A percentile compares a stretch with the other conserved stretches of the same genome.
Conservation (phyloP, 1,140 invertebrate genomes). For the Papilio glaucus region DNA sequence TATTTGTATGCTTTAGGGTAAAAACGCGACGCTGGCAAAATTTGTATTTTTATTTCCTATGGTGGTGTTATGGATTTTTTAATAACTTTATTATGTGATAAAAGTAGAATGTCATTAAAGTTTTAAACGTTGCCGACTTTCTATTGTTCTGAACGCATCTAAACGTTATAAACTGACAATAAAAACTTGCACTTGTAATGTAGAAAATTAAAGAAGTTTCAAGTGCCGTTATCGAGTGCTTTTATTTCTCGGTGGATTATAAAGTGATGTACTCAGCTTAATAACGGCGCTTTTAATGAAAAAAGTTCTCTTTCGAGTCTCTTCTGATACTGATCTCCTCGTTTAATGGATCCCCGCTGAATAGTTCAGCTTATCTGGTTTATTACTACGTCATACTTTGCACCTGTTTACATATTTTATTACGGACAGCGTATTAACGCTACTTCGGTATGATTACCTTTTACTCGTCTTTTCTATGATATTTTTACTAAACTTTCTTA, state of each 20-base stretch:
- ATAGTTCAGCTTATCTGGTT: background rate
- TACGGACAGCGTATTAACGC: background rate
- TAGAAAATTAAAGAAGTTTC: conserved; percentile 29
- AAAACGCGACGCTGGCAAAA: conserved; percentile 26
- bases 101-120: background rate
- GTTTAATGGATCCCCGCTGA: background rate
- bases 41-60: conserved; percentile 12
- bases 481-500: no score
- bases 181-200: conserved; percentile 24
- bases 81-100: background rate
- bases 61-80: background rate
- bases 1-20: conserved; percentile 38
- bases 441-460: no score
- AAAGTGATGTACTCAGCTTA: conserved; percentile 24
- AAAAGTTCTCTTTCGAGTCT: conserved; percentile 22
- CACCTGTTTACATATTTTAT: conserved; percentile 4
- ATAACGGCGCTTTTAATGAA: conserved; percentile 31
- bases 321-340: background rate
- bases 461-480: no score
- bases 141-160: background rate
- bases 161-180: conserved; percentile 9
- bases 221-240: conserved; percentile 28
- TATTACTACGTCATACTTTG: background rate
- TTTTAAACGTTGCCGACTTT: background rate
- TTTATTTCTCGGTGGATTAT: conserved; percentile 32